Percentiles rank a stretch among this genome's conserved stretches.
phyloP scores from a whole-genome alignment of 2,797 vertebrate species.

The Discoglossus pictus region DNA sequence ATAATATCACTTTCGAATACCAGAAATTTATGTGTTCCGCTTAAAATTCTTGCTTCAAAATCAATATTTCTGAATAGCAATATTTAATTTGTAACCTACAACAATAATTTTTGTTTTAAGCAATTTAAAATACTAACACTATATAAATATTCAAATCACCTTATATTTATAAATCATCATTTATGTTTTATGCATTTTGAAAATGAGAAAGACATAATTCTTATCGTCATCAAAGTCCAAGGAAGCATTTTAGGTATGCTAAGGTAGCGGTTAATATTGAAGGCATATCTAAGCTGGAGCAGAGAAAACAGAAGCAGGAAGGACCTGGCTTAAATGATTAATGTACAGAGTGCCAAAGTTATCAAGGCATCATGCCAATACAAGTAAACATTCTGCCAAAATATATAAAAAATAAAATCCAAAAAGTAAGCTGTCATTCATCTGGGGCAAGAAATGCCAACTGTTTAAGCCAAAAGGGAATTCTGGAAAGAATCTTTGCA shows the following conservation, averaged over 20 bases:
- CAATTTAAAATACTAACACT: too few relatives aligned
- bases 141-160: too few relatives aligned
- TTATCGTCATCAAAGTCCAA: background rate
- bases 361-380: conserved; percentile 34
- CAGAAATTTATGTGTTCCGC: too few relatives aligned
- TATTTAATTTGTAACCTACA: too few relatives aligned
- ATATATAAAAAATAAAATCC: conserved; percentile 37
- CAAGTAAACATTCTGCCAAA: conserved; percentile 44
- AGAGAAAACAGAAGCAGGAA: conserved; percentile 35
- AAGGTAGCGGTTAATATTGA: conserved; percentile 10
- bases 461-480: conserved; percentile 21
- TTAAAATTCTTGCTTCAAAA: too few relatives aligned
- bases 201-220: background rate
- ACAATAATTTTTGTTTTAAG: too few relatives aligned
- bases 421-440: conserved; percentile 34
- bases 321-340: conserved; percentile 37
- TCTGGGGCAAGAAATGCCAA: conserved; percentile 20
- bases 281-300: conserved; percentile 22
- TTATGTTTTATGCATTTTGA: background rate
- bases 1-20: too few relatives aligned
- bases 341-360: conserved; percentile 33
- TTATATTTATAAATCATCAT: too few relatives aligned
- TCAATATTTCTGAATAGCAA: too few relatives aligned
- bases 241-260: background rate
- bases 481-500: conserved; percentile 10